Conservation (phyloP, 64 coral and sea anemone species). For the Stylophora pistillata region DNA sequence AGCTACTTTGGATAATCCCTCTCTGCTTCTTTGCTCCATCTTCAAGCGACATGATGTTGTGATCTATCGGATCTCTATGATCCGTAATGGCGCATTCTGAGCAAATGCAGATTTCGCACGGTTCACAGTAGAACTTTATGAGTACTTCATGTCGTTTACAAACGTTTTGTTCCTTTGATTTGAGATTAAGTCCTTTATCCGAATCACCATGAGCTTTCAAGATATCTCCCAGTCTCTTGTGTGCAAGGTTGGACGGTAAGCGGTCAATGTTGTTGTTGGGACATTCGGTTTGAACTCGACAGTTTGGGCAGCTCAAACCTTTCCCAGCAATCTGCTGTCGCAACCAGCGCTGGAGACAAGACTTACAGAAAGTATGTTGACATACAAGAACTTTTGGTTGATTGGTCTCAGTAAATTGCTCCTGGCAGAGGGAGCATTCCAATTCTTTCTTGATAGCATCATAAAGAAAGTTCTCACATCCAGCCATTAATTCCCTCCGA, state of each 20-base stretch:
- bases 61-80: background rate
- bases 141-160: background rate
- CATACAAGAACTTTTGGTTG: background rate
- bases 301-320: background rate
- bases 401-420: background rate
- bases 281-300: background rate
- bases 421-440: background rate
- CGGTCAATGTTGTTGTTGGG: conserved; percentile 35
- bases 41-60: too few relatives aligned
- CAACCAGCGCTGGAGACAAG: background rate
- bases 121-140: background rate
- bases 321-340: background rate
- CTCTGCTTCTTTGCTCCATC: too few relatives aligned
- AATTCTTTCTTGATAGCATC: background rate
- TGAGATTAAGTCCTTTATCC: background rate
- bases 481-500: background rate
- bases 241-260: conserved; percentile 43
- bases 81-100: conserved; percentile 18
- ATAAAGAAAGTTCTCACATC: background rate
- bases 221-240: conserved; percentile 46
- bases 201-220: conserved; percentile 54
- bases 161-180: background rate
- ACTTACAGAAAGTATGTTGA: background rate
- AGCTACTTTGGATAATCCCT: too few relatives aligned
- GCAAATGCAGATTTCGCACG: conserved; percentile 12